These are phyloP conservation scores for Drosophila flavopinicola DNA, from an alignment of 2,888 invertebrate genomes.

Conservation along the genomic window DNA sequence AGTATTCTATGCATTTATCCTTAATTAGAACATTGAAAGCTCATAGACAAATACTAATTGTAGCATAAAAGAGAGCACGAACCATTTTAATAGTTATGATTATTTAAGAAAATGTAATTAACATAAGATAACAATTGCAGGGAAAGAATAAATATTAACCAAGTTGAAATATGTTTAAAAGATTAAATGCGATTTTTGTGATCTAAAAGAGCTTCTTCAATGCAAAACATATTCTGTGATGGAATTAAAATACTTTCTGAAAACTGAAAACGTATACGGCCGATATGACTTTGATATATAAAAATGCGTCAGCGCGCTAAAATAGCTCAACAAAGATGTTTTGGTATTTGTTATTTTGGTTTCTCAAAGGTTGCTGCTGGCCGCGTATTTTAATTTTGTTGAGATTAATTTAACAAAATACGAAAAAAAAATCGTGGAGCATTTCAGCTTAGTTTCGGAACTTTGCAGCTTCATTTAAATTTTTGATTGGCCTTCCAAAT, in stretches of 20 bases:
- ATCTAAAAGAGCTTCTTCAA: background rate
- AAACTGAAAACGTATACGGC: constrained; percentile 5
- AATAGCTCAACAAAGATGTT: constrained; percentile 56
- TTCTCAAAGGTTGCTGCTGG: constrained; percentile 47
- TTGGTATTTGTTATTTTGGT: constrained; percentile 41
- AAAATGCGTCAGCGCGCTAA: constrained; percentile 57
- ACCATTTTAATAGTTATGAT: too few species aligned
- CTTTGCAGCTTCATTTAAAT: constrained; percentile 79
- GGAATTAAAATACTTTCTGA: background rate
- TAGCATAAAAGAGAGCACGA: too few species aligned
- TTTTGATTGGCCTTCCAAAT: constrained; percentile 72
- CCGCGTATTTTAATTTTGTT: constrained; percentile 57
- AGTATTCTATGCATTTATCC: too few species aligned
- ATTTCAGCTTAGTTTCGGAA: constrained; percentile 71
- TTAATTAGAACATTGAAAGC: too few species aligned
- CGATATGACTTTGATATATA: constrained; percentile 27
- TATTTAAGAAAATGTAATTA: too few species aligned
- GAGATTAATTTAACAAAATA: constrained; percentile 69
- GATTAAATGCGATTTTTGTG: too few species aligned
- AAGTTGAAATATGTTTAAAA: too few species aligned
- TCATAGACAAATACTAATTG: too few species aligned
- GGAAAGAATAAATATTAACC: too few species aligned
- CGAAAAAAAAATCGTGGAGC: constrained; percentile 43
- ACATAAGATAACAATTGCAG: too few species aligned
- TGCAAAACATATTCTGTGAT: background rate